Conservation (phyloP, 2,113 vertebrate species). For the Corydoras maculifer region DNA sequence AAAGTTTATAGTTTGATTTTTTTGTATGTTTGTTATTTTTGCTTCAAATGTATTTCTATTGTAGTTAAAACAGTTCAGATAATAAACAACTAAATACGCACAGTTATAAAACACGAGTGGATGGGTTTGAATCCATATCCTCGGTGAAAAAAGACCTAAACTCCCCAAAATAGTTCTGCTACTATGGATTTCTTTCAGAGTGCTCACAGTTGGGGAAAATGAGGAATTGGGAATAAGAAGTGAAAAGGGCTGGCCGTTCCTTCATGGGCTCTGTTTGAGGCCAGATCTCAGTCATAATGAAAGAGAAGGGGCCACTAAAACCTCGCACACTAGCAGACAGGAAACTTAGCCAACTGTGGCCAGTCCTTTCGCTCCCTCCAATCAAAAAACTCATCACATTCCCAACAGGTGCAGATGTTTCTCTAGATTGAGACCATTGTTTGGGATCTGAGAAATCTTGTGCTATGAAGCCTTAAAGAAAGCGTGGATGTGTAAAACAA, state of each 20-base stretch:
- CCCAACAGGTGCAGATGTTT: constrained; percentile 37
- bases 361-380: constrained; percentile 43
- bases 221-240: constrained; percentile 79
- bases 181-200: constrained; percentile 49
- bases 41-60: background rate
- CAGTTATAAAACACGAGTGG: background rate
- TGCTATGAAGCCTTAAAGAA: constrained; percentile 2
- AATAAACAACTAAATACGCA: too few relatives aligned
- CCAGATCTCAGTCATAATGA: constrained; percentile 66
- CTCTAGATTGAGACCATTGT: background rate
- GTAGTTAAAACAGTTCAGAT: background rate
- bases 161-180: constrained; percentile 54
- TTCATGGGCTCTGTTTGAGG: constrained; percentile 45
- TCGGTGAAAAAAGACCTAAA: constrained; percentile 5
- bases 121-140: constrained; percentile 16
- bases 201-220: constrained; percentile 56
- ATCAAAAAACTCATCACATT: constrained; percentile 41
- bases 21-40: background rate
- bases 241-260: constrained; percentile 67
- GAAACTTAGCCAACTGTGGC: constrained; percentile 50
- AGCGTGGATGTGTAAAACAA: background rate
- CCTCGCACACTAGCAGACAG: constrained; percentile 55
- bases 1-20: background rate
- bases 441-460: constrained; percentile 34
- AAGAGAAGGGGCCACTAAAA: constrained; percentile 68